phyloP scores from a whole-genome alignment of 2,888 invertebrate species.

The Cataglyphis altisquamis region DNA sequence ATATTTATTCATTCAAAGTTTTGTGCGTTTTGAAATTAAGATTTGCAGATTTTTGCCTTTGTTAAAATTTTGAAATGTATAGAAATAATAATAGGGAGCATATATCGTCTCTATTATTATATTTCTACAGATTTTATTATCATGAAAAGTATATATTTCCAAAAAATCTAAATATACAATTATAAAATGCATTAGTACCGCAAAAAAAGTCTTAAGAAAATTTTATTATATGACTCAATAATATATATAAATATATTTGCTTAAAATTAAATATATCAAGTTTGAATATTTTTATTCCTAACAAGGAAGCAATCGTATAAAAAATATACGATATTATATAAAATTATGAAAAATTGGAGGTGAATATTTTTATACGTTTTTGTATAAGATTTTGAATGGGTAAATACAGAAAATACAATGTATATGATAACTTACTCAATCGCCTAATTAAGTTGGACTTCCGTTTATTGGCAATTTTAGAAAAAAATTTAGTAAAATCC shows the following conservation, averaged over 20 bases:
- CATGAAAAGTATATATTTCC: not conserved
- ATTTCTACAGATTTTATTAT: not conserved
- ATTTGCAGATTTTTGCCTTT: not conserved
- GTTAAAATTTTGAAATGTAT: not conserved
- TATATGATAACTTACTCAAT: conserved; percentile 85
- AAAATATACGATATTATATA: not conserved
- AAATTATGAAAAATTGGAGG: not conserved
- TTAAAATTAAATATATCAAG: not conserved
- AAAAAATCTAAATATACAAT: not conserved
- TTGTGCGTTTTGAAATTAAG: too few species aligned
- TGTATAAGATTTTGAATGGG: not conserved
- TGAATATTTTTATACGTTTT: not conserved
- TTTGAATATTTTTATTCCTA: not conserved
- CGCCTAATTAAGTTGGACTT: conserved; percentile 86
- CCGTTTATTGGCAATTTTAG: conserved; percentile 84
- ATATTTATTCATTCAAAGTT: not conserved
- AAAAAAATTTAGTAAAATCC: conserved; percentile 87
- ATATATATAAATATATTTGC: not conserved
- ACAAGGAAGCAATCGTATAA: not conserved
- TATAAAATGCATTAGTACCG: not conserved
- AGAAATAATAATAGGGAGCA: not conserved
- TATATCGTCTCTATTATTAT: not conserved
- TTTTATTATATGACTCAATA: not conserved
- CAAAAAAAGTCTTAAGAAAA: not conserved
- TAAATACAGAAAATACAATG: not conserved